Evolutionary conservation across 2,888 invertebrate species (phyloP), one percentile per base, ranked within the genome.

Genomic region (Phalera bucephala): DNA sequence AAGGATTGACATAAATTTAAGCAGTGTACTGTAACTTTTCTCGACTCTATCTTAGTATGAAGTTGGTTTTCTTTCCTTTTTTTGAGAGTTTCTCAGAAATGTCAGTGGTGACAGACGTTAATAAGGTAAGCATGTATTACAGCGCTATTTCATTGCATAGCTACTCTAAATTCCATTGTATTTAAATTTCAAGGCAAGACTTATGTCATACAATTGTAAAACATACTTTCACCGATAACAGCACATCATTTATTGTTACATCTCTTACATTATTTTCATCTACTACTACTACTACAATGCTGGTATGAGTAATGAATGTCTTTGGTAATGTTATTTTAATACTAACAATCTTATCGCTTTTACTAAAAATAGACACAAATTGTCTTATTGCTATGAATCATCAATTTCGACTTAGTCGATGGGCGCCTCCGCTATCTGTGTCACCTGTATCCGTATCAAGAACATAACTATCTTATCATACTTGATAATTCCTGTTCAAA

Each of bases 401-500:
- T 27, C 4, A 1, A 22, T 14, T 27, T 4, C 2, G 6, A 12
- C 25, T 14, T 13, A 27, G n/a, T n/a, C 15, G 7, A n/a, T n/a
- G 4, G n/a, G 15, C 15, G 15, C 28, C 15, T 6, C 15, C 6
- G 9, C 4, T 28, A 28, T 28, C 28, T 8, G 1, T 7, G 11
- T 1, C n/a, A 9, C 9, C 14, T 12, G 12, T 12, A 10, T 9
- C 15, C 8, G 15, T 28, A 28, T 28, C 28, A 28, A 9, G 7
- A 15, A 28, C 28, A 28, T 15, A 9, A 14, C 28, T 28, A 4
- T 15, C 15, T 28, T 28, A 28, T 28, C 28, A 28, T 2, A n/a
- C n/a, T n/a, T 14, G 28, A 28, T 28, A 28, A 28, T 6, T 3
- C 2, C 6, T 9, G 14, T 9, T n/a, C n/a, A n/a, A n/a, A n/a